Evolutionary conservation across 2,797 vertebrate species (phyloP).

Genomic region (Babyrousa celebensis): DNA sequence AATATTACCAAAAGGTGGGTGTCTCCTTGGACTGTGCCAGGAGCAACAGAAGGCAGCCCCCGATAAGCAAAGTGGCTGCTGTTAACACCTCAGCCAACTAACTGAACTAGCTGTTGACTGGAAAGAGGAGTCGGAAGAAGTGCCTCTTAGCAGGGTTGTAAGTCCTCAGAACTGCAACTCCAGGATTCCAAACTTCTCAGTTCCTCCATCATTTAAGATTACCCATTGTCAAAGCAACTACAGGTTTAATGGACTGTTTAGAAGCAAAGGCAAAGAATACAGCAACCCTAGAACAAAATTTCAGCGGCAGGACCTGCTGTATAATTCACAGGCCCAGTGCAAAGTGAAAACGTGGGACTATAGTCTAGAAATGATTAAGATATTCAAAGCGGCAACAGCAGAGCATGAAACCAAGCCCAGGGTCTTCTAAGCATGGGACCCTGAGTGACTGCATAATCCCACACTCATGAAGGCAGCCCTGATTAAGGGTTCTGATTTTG

Average conservation of each 20-base stretch:
- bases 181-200: background rate
- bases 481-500: background rate
- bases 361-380: background rate
- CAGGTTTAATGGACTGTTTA: background rate
- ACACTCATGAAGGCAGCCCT: too few species aligned
- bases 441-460: background rate
- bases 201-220: background rate
- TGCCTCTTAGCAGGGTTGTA: background rate
- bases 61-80: background rate
- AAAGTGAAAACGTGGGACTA: background rate
- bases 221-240: background rate
- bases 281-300: background rate
- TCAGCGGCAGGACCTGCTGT: background rate
- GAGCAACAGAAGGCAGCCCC: background rate
- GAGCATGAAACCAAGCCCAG: accelerated
- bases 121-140: background rate
- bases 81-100: background rate
- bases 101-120: background rate
- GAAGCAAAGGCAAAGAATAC: background rate
- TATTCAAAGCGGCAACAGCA: background rate
- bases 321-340: background rate
- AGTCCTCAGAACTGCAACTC: accelerated
- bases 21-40: background rate
- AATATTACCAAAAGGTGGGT: background rate
- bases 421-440: background rate